These are phyloP conservation scores for Agriopis leucophaearia DNA, from an alignment of 2,888 invertebrate genomes.

Conservation along the genomic window DNA sequence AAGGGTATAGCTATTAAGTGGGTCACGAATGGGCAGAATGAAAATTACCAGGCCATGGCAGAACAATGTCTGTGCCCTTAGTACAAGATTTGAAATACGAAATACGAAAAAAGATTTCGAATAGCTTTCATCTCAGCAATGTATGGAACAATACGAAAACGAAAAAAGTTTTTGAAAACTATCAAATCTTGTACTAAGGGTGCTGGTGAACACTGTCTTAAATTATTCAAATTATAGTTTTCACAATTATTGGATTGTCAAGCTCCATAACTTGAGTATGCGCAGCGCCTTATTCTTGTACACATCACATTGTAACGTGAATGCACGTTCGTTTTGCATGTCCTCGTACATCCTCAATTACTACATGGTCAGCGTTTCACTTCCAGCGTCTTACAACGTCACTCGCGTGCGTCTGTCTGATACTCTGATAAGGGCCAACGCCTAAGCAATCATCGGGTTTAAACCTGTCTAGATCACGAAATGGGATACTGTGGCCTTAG, in stretches of 20 bases:
- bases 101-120: too few relatives aligned
- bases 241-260: neutral
- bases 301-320: conserved; percentile 18
- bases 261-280: conserved; percentile 13
- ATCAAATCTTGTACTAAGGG: too few relatives aligned
- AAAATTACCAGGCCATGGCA: too few relatives aligned
- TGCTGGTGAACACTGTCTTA: too few relatives aligned
- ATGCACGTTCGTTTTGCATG: conserved; percentile 23
- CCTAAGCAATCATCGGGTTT: neutral
- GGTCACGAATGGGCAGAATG: too few relatives aligned
- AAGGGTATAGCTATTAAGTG: too few relatives aligned
- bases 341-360: conserved; percentile 31
- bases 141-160: too few relatives aligned
- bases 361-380: conserved; percentile 13
- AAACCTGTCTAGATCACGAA: neutral
- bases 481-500: neutral
- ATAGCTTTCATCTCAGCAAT: too few relatives aligned
- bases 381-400: conserved; percentile 12
- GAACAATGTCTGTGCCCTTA: too few relatives aligned
- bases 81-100: too few relatives aligned
- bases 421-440: neutral
- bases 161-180: too few relatives aligned
- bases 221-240: neutral
- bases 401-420: conserved; percentile 3
- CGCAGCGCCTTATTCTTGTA: conserved; percentile 16